Evolutionary conservation across 2,797 vertebrate genomes (phyloP), one percentile per base, ranked within the genome.

Genomic region (Chelmon rostratus): DNA sequence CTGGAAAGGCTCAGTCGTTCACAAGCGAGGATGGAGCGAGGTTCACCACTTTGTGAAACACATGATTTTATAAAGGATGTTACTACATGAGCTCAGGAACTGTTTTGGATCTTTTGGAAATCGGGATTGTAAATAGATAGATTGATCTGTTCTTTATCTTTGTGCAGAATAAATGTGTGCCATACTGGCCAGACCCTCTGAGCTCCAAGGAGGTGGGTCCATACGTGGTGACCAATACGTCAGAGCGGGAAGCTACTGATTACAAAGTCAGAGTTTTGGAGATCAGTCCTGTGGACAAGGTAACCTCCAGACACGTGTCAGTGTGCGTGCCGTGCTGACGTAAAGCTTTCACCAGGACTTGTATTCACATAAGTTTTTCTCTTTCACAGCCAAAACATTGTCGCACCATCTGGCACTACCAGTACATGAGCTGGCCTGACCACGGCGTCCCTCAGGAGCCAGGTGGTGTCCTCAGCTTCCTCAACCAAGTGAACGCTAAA

Each of bases 381-480:
- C 11, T 13, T 35, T 50, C 18, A 0, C 87, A 96, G 96, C 87
- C 88, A 8, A 89, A 93, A 2, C 15, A 15, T 0, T 7, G 79
- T n/a, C 93, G 95, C 3, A 78, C 82, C 44, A 96, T 99, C 58
- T 97, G 96, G 96, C 98, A 99, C 77, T 99, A 97, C 90, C 98
- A 99, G 90, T 99, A 98, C 93, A 79, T 98, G 88, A 98, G 96
- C 94, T 99, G 98, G 98, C 98, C 98, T 0, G 98, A 99, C 86
- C 98, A 99, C 0, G 98, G 98, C 0, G 98, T 99, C 1, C 98
- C 98, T 31, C 92, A 94, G 0, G 95, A 99, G 79, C 97, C 98
- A 0, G 97, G 98, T 2, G 97, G 95, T 4, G 96, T 99, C 75
- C 96, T 99, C 78, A 97, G 96, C 92, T 99, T 99, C 91, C 95